Base-by-base conservation (phyloP, 2,113 vertebrate species). In the Lipotes vexillifer region DNA sequence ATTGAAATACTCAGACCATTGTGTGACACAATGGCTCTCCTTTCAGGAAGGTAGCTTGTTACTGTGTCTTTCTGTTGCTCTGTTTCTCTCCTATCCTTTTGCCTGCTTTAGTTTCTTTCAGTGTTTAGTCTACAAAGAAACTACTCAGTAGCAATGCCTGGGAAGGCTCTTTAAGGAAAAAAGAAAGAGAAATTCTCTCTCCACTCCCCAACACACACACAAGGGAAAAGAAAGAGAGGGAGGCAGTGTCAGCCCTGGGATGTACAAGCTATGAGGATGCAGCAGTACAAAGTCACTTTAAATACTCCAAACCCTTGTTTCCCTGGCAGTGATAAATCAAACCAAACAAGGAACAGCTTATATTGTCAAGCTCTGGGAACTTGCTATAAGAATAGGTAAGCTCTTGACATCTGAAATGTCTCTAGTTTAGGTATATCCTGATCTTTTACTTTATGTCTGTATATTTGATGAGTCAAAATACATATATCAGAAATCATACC, bases 351-450 rank as follows among this genome's bases (percentile, higher is more conserved):
- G 72, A 98, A 93, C 6, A 94, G 57, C 75, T 97, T 96, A 88
- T 65, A 8, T 68, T 96, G 68, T 96, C 74, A 95, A 74, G 82
- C 85, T 94, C 86, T 97, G 90, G 41, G 63, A 97, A 94, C 75
- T 96, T 95, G 59, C 91, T 96, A 20, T 78, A 96, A 97, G 92
- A 94, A 97, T 96, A 98, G 96, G 97, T 98, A 90, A 96, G 87
- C 92, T 97, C 93, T 97, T 98, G 97, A 97, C 91, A 96, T 98
- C 80, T 96, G 96, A 98, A 98, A 98, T 97, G 87, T 94, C 93
- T 89, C 29, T 95, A 92, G 93, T 94, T 98, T 97, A 98, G 91
- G 93, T 94, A 83, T 97, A 96, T 97, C 97, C 98, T 98, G 86
- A 97, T 97, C 95, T 98, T 97, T 97, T 84, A 92, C 98, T 97